Percentiles rank a stretch among this genome's conserved stretches.
Conservation (phyloP, 2,888 invertebrate species). For the Drosophila phalerata region DNA sequence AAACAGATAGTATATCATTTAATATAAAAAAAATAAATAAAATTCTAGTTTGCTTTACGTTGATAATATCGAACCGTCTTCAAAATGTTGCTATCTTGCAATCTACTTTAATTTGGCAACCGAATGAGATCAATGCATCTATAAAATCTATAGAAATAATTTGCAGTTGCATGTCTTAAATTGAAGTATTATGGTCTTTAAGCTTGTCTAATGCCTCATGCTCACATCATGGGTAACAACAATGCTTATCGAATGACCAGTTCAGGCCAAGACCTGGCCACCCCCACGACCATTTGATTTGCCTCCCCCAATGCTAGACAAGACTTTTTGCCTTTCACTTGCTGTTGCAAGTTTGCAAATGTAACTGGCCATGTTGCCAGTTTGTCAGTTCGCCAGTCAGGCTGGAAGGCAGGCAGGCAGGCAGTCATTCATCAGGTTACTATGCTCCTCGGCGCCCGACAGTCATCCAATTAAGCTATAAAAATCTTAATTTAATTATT, state of each 20-base stretch:
- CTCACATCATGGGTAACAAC: neutral
- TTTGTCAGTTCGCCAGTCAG: constrained; percentile 37
- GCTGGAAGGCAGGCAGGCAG: constrained; percentile 17
- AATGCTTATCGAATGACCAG: constrained; percentile 24
- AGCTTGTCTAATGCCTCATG: neutral
- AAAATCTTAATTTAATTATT: constrained; percentile 80
- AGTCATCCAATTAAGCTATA: constrained; percentile 77
- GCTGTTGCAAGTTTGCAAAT: constrained; percentile 41
- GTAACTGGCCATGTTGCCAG: constrained; percentile 39
- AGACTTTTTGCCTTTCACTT: constrained; percentile 61
- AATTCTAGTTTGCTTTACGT: too few species aligned
- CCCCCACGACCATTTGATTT: constrained; percentile 26
- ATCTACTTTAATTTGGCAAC: too few species aligned
- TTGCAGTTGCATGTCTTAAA: neutral
- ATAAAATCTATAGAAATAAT: constrained; percentile 5
- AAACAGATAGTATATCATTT: too few species aligned
- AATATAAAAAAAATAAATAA: too few species aligned
- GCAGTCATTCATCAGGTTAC: constrained; percentile 64
- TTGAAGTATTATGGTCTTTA: neutral
- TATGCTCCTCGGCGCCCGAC: constrained; percentile 54
- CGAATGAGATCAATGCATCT: neutral
- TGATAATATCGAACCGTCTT: too few species aligned
- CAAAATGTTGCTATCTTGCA: too few species aligned
- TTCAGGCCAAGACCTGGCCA: constrained; percentile 35
- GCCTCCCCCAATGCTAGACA: constrained; percentile 23